Percentiles rank a stretch among this genome's conserved stretches.
Evolutionary conservation across 2,888 invertebrate genomes (phyloP).

Genomic region (Papilio gigon): DNA sequence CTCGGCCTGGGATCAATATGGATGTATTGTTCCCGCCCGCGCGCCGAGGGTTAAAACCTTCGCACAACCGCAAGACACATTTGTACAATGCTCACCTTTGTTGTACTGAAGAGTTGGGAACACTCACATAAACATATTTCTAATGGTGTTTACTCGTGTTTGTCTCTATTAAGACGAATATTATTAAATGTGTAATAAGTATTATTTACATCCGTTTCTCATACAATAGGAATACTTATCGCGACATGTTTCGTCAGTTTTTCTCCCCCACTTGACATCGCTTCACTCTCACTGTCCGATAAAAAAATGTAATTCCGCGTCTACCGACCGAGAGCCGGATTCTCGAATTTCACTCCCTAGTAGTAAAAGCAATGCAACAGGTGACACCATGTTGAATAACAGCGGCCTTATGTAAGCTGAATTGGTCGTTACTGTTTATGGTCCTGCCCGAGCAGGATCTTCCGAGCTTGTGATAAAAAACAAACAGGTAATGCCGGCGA

Average conservation of each 20-base stretch:
- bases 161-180: neutral
- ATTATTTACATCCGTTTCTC: neutral
- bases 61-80: conserved; percentile 7
- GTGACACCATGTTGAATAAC: conserved; percentile 31
- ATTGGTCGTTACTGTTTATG: conserved; percentile 37
- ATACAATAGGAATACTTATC: neutral
- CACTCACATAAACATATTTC: neutral
- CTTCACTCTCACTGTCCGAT: conserved; percentile 29
- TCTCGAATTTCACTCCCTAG: conserved; percentile 37
- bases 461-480: conserved; percentile 17
- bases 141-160: neutral
- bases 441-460: conserved; percentile 28
- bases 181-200: too few species aligned
- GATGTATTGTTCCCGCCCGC: conserved; percentile 25
- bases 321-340: conserved; percentile 27
- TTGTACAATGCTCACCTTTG: conserved; percentile 5
- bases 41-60: conserved; percentile 25
- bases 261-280: neutral
- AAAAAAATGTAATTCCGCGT: conserved; percentile 8
- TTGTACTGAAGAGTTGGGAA: conserved; percentile 25
- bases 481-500: conserved; percentile 19
- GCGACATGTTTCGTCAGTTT: neutral
- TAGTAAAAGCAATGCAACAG: conserved; percentile 35
- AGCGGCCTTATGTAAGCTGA: conserved; percentile 30
- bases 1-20: conserved; percentile 21